Evolutionary conservation across 2,113 vertebrate species (phyloP).

Genomic region (Pelmatolapia mariae): DNA sequence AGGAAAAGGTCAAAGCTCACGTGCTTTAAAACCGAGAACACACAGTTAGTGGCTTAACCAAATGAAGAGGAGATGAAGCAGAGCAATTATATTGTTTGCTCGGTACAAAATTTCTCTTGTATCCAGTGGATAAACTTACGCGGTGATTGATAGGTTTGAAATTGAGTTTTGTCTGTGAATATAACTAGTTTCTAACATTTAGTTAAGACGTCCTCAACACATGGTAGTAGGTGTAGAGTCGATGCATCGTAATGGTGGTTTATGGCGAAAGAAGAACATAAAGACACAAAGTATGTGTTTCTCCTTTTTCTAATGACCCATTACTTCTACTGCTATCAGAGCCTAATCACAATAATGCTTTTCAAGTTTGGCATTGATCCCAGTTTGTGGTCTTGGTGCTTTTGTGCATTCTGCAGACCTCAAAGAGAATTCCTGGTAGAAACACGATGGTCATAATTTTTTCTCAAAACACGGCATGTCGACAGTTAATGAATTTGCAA

Average conservation of each 20-base stretch:
- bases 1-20: constrained; percentile 63
- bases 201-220: not conserved
- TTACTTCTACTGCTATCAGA: not conserved
- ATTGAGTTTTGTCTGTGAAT: not conserved
- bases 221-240: not conserved
- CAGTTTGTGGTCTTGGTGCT: not conserved
- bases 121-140: not conserved
- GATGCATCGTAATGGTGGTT: not conserved
- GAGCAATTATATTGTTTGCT: constrained; percentile 26
- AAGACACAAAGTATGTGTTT: not conserved
- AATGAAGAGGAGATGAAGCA: constrained; percentile 23
- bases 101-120: not conserved
- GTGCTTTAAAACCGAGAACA: constrained; percentile 4
- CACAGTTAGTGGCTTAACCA: not conserved
- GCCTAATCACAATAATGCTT: not conserved
- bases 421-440: not conserved
- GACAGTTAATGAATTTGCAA: not conserved
- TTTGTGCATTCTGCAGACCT: not conserved
- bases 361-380: not conserved
- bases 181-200: not conserved
- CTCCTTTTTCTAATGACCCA: not conserved
- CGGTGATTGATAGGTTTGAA: constrained; percentile 5
- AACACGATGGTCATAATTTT: not conserved
- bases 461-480: not conserved
- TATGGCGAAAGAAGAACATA: not conserved